Evolutionary conservation across 2,113 vertebrate genomes (phyloP).

Genomic region (Trinectes maculatus): DNA sequence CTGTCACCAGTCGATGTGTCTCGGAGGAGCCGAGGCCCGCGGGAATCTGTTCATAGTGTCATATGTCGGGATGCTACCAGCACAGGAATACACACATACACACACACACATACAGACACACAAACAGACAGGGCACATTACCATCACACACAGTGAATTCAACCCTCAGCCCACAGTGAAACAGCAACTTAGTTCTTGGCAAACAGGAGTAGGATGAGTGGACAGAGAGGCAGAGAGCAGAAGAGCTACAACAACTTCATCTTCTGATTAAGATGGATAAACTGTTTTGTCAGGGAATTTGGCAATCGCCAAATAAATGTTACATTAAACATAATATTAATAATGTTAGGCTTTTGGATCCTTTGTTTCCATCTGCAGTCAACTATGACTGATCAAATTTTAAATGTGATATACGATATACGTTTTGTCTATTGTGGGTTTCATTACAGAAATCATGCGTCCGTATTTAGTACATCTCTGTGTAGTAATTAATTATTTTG

Average conservation of each 20-base stretch:
- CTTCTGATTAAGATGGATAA: neutral
- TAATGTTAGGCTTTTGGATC: too few relatives aligned
- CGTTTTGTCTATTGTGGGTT: too few relatives aligned
- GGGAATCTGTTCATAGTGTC: conserved; percentile 86
- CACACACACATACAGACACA: conserved; percentile 27
- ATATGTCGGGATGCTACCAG: conserved; percentile 81
- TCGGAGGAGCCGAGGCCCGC: conserved; percentile 84
- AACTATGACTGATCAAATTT: too few relatives aligned
- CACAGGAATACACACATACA: conserved; percentile 33
- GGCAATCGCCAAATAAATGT: neutral
- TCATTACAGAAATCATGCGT: too few relatives aligned
- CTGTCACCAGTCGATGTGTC: conserved; percentile 85
- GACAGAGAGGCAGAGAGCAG: conserved; percentile 56
- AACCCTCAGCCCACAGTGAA: neutral
- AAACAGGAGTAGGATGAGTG: conserved; percentile 24
- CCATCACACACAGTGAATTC: neutral
- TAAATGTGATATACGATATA: too few relatives aligned
- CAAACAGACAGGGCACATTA: conserved; percentile 30
- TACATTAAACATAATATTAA: too few relatives aligned
- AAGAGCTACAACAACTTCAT: conserved; percentile 27
- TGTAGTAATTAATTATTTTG: too few relatives aligned
- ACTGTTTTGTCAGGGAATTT: neutral
- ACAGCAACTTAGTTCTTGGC: neutral
- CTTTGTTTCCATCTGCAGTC: too few relatives aligned
- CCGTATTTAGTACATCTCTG: too few relatives aligned